Percentiles rank a stretch among this genome's conserved stretches.
Conservation (phyloP, 2,888 invertebrate genomes). For the Dendrolimus houi region DNA sequence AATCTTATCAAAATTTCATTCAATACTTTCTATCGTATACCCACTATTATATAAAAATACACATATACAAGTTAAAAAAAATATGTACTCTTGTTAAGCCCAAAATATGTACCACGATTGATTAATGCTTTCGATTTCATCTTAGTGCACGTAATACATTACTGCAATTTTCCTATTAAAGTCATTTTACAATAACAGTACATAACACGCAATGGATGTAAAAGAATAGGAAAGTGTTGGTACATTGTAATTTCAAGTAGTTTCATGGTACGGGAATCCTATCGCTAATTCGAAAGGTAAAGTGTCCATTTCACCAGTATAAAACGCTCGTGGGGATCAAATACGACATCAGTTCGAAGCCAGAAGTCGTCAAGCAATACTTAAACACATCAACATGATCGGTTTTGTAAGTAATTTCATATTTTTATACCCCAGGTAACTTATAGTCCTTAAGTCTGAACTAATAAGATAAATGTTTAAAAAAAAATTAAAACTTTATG, state of each 20-base stretch:
- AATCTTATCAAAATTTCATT: neutral
- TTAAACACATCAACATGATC: slow-evolving; percentile 67
- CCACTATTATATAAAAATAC: neutral
- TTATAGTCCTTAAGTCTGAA: neutral
- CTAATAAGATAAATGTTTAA: too few relatives aligned
- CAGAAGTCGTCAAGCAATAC: slow-evolving; percentile 47
- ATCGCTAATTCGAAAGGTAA: slow-evolving; percentile 69
- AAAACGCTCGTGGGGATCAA: slow-evolving; percentile 53
- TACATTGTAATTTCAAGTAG: neutral
- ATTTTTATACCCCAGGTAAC: neutral
- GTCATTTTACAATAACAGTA: too few relatives aligned
- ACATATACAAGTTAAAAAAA: neutral
- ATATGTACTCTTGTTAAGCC: neutral
- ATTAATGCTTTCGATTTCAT: neutral
- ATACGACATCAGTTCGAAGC: slow-evolving; percentile 56
- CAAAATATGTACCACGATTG: neutral
- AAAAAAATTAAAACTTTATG: too few relatives aligned
- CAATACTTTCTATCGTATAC: neutral
- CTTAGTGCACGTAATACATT: neutral
- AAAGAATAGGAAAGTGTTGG: too few relatives aligned
- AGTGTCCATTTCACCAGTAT: slow-evolving; percentile 67
- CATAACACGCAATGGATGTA: too few relatives aligned
- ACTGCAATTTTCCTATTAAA: neutral
- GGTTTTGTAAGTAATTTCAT: slow-evolving; percentile 57
- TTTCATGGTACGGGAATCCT: slow-evolving; percentile 35